phyloP scores from a whole-genome alignment of 2,888 invertebrate species.

The Limnephilus auricula region DNA sequence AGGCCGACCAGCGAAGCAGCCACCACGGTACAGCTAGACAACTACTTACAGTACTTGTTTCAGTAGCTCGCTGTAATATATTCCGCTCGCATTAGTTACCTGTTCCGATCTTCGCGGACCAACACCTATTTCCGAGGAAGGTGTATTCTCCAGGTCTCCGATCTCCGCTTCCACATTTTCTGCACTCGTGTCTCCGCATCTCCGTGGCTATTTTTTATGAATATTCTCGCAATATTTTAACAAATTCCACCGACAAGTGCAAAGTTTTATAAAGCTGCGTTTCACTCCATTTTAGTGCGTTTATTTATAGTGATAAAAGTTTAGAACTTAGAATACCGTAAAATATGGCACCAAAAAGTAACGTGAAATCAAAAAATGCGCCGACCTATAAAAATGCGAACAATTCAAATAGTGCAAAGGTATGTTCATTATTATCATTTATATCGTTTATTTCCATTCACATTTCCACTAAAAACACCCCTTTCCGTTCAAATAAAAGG shows the following conservation, averaged over 20 bases:
- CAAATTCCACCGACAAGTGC: neutral
- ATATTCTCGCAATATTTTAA: slow-evolving; percentile 32
- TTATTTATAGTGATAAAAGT: slow-evolving; percentile 19
- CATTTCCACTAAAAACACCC: neutral
- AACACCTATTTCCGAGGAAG: slow-evolving; percentile 30
- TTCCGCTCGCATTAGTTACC: slow-evolving; percentile 44
- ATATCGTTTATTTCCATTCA: neutral
- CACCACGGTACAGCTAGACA: neutral
- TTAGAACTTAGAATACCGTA: neutral
- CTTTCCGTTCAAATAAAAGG: neutral
- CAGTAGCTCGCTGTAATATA: slow-evolving; percentile 29
- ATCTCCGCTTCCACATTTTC: neutral
- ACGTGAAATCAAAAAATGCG: slow-evolving; percentile 45
- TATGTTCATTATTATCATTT: slow-evolving; percentile 18
- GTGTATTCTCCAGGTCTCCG: neutral
- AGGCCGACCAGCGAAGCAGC: neutral
- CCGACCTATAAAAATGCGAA: slow-evolving; percentile 35
- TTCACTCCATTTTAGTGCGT: neutral
- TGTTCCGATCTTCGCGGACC: slow-evolving; percentile 42
- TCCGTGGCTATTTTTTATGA: slow-evolving; percentile 9
- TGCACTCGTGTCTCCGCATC: slow-evolving; percentile 36
- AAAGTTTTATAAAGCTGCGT: slow-evolving; percentile 9
- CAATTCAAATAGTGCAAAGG: slow-evolving; percentile 32
- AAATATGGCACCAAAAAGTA: slow-evolving; percentile 43
- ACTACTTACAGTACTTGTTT: neutral